These are phyloP conservation scores for Lasiommata megera DNA, from an alignment of 2,888 invertebrate species.

Conservation along the genomic window DNA sequence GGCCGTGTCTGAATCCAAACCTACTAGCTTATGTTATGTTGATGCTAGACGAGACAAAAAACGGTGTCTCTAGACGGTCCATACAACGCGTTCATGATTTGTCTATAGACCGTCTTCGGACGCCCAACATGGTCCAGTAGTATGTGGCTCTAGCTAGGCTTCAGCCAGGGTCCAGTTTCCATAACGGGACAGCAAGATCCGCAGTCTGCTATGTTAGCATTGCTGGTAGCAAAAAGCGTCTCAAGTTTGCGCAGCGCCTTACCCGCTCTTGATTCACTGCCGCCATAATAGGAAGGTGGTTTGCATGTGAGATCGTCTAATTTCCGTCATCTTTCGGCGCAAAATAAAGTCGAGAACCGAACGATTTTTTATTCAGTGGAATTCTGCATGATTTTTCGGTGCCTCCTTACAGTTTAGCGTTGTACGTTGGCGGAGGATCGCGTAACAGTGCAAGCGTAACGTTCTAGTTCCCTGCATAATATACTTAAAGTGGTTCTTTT, in stretches of 20 bases:
- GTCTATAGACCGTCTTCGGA: too few species aligned
- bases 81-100: too few species aligned
- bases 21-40: too few species aligned
- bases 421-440: constrained; percentile 16
- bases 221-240: too few species aligned
- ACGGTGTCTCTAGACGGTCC: too few species aligned
- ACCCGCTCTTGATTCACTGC: constrained; percentile 31
- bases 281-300: constrained; percentile 31
- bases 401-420: constrained; percentile 17
- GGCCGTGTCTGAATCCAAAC: too few species aligned
- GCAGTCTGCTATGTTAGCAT: too few species aligned
- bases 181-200: too few species aligned
- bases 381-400: constrained; percentile 9
- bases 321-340: constrained; percentile 19
- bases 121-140: too few species aligned
- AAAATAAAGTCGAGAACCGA: constrained; percentile 22
- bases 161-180: too few species aligned
- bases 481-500: background rate
- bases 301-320: constrained; percentile 20
- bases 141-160: too few species aligned
- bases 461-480: background rate
- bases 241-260: background rate
- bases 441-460: background rate
- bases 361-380: constrained; percentile 8
- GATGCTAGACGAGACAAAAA: too few species aligned